Base-by-base conservation (phyloP, 2,888 invertebrate species). In the Pediacus dermestoides region DNA sequence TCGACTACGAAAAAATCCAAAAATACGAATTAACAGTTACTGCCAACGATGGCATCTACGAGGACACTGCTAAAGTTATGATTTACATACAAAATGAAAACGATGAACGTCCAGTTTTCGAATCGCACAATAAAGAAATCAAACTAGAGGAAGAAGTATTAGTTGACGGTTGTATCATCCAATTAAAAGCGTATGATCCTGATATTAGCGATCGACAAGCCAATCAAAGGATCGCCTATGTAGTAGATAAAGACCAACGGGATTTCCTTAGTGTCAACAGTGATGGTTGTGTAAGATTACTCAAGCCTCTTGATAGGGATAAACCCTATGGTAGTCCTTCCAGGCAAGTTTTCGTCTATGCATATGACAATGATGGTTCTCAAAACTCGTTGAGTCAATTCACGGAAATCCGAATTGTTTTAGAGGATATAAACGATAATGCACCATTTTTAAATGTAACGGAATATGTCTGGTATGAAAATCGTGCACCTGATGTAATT, bases 341-440 rank as follows among this genome's bases (percentile, higher is more conserved):
- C 44, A 87, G 87, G 82, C 86, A 87, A 70, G 80, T 81, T 18
- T 70, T 80, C 18, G 79, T 84, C 40, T 73, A 81, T 60, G 92
- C 92, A 0, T 78, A 81, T 26, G 92, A 92, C 64, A 80, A 82
- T 53, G 79, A 85, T 53, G 82, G 82, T 3, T 75, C 75, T 2
- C 75, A 77, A 0, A 77, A 77, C 9, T 81, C 81, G 12, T 74
- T 80, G 40, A 76, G 77, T 0, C 78, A 78, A 1, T 79, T 80
- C 0, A 80, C 82, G 55, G 84, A 90, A 13, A 70, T 75, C 16
- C 84, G 75, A 27, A 73, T 85, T 44, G 74, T 76, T 44, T 64
- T 84, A 14, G 75, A 76, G 2, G 96, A 96, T 61, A 87, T 93
- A 58, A 97, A 97, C 66, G 96, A 97, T 65, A 95, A 96, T 65